Evolutionary conservation across 2,797 vertebrate genomes (phyloP).

Genomic region (Acestrorhynchus altus): DNA sequence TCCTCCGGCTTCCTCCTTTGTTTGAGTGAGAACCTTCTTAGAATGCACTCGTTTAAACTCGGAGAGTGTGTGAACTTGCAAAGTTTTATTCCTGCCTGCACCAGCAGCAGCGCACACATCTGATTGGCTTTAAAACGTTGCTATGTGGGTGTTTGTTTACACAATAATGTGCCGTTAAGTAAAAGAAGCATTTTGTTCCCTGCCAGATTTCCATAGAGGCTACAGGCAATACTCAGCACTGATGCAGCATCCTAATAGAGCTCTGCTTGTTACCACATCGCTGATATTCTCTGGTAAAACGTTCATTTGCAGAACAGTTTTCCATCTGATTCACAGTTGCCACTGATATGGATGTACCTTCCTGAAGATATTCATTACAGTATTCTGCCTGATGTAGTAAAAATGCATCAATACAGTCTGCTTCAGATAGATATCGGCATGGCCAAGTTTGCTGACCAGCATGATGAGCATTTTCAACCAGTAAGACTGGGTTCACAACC

Average conservation of each 20-base stretch:
- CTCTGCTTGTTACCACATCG: constrained; percentile 9
- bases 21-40: not conserved
- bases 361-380: constrained; percentile 19
- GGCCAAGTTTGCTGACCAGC: too few species aligned
- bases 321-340: constrained; percentile 17
- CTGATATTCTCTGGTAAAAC: constrained; percentile 11
- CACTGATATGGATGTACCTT: not conserved
- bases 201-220: constrained; percentile 26
- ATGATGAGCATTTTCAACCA: too few species aligned
- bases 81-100: not conserved
- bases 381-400: not conserved
- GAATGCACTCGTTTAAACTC: not conserved
- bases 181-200: constrained; percentile 32
- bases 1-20: not conserved
- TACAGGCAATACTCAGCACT: constrained; percentile 21
- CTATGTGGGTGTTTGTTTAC: constrained; percentile 32
- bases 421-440: too few species aligned
- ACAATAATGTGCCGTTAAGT: constrained; percentile 21
- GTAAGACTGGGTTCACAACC: too few species aligned
- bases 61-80: not conserved
- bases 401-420: not conserved
- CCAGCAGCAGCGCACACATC: constrained; percentile 12
- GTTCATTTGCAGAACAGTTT: constrained; percentile 18
- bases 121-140: constrained; percentile 25
- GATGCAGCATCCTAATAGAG: constrained; percentile 29